Evolutionary conservation across 2,113 vertebrate genomes (phyloP).

Genomic region (Lepus timidus): DNA sequence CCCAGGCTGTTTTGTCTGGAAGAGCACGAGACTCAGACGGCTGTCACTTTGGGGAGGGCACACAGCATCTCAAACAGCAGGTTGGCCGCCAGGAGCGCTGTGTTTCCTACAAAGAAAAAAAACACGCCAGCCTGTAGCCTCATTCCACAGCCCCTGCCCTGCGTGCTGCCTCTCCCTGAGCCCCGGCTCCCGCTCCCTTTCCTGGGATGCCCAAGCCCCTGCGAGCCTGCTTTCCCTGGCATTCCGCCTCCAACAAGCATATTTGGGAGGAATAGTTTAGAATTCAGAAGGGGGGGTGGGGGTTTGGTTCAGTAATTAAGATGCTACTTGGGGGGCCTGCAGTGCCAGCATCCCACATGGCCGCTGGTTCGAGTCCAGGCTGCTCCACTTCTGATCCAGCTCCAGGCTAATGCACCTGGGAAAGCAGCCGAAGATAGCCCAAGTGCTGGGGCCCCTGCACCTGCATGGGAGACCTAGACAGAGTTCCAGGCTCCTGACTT

Average conservation of each 20-base stretch:
- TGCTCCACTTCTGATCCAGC: too few species aligned
- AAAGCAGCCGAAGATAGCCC: too few species aligned
- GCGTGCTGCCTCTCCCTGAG: neutral
- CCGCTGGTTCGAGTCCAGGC: too few species aligned
- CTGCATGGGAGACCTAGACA: too few species aligned
- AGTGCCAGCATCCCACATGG: too few species aligned
- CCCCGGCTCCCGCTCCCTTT: neutral
- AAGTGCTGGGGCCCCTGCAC: too few species aligned
- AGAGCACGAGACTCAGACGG: constrained; percentile 79
- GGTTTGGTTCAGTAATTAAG: too few species aligned
- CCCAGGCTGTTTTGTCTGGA: neutral
- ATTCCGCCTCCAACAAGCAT: neutral
- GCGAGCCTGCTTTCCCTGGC: accelerated
- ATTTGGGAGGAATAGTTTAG: neutral
- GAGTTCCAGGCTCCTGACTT: too few species aligned
- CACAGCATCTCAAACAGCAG: constrained; percentile 99
- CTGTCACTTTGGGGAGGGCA: constrained; percentile 91
- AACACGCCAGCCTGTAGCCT: too few species aligned
- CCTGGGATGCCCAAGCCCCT: neutral
- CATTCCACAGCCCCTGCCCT: neutral
- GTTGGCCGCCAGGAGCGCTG: constrained; percentile 94
- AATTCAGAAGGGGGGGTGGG: neutral
- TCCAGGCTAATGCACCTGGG: too few species aligned
- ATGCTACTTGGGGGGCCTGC: too few species aligned
- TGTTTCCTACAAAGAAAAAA: constrained; percentile 90